phyloP scores from a whole-genome alignment of 92 coral and sea anemone species.

The Palythoa grandis region DNA sequence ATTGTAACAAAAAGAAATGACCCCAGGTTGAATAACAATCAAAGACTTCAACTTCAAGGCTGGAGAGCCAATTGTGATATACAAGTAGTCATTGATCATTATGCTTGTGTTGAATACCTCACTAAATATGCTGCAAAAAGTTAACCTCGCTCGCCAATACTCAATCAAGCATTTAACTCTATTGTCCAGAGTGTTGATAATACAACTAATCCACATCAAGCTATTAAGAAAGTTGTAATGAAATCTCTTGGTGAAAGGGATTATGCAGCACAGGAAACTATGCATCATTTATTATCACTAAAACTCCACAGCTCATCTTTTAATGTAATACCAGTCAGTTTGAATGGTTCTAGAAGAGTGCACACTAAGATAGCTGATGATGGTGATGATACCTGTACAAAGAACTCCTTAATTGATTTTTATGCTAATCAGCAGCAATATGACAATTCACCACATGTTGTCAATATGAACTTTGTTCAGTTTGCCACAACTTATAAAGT shows the following conservation, averaged over 20 bases:
- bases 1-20: neutral
- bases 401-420: neutral
- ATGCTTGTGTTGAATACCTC: neutral
- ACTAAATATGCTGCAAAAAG: neutral
- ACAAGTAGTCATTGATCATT: neutral
- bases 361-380: neutral
- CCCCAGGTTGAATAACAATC: neutral
- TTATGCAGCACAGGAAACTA: too few species aligned
- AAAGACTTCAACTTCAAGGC: neutral
- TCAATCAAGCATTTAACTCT: too few species aligned
- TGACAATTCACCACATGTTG: neutral
- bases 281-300: neutral
- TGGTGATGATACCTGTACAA: neutral
- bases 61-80: neutral
- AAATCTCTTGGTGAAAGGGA: too few species aligned
- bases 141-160: neutral
- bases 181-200: too few species aligned
- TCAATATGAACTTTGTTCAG: neutral
- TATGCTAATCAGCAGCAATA: neutral
- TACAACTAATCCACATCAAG: too few species aligned
- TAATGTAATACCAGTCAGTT: neutral
- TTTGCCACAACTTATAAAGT: conserved; percentile 4
- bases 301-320: neutral
- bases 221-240: too few species aligned
- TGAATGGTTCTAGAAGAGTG: neutral